phyloP scores from a whole-genome alignment of 2,888 invertebrate genomes.

The Idaea aversata region DNA sequence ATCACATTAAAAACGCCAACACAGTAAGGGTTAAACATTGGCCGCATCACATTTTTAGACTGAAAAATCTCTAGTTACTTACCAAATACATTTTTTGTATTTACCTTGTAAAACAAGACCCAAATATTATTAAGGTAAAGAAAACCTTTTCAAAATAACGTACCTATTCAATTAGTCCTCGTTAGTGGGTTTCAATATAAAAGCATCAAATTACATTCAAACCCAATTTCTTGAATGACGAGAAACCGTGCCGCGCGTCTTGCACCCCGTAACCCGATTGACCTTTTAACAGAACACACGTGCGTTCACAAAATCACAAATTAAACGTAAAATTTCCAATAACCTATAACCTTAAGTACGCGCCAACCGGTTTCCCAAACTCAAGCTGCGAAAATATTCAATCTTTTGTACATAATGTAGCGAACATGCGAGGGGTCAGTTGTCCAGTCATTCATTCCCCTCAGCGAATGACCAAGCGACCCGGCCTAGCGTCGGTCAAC shows the following conservation, averaged over 20 bases:
- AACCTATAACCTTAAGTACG: conserved; percentile 43
- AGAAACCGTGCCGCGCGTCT: conserved; percentile 38
- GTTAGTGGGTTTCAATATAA: neutral
- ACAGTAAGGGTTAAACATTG: no score
- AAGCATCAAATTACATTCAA: conserved; percentile 1
- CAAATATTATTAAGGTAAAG: neutral
- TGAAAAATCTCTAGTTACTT: no score
- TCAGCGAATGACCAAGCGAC: conserved; percentile 67
- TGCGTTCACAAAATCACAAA: conserved; percentile 68
- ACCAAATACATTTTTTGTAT: no score
- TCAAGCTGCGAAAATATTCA: conserved; percentile 76
- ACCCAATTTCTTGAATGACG: conserved; percentile 31
- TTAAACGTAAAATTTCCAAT: conserved; percentile 77
- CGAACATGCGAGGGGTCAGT: conserved; percentile 61
- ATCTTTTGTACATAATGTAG: conserved; percentile 68
- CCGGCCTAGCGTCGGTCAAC: conserved; percentile 69
- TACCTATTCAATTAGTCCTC: neutral
- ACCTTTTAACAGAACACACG: conserved; percentile 68
- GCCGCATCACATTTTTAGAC: no score
- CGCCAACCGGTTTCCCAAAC: conserved; percentile 53
- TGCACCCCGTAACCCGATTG: conserved; percentile 57
- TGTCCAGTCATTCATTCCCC: conserved; percentile 50
- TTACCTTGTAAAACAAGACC: no score
- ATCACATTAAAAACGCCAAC: no score
- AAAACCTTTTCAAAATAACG: neutral